These are phyloP conservation scores for Athetis lepigone DNA, from an alignment of 2,888 invertebrate genomes.

Conservation along the genomic window DNA sequence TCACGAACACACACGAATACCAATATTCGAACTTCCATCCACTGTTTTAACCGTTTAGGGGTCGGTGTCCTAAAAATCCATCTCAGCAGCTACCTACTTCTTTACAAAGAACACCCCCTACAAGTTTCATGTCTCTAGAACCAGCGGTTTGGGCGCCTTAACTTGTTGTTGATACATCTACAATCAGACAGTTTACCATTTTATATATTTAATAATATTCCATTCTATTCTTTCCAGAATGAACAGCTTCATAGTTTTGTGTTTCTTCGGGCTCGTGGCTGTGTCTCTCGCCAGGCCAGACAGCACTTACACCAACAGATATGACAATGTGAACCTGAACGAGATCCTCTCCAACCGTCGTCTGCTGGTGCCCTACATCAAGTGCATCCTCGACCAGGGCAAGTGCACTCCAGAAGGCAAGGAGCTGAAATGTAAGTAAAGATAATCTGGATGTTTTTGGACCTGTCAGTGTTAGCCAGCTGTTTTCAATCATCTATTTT, in stretches of 20 bases:
- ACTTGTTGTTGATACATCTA: too few relatives aligned
- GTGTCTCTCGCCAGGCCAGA: slow-evolving; percentile 60
- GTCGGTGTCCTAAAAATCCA: too few relatives aligned
- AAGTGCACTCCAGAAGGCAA: slow-evolving; percentile 92
- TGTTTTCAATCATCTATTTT: too few relatives aligned
- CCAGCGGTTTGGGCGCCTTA: too few relatives aligned
- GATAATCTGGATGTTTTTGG: too few relatives aligned
- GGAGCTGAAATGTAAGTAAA: slow-evolving; percentile 92
- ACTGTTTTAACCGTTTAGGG: too few relatives aligned
- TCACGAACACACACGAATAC: too few relatives aligned
- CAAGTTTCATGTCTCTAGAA: too few relatives aligned
- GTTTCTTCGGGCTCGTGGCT: slow-evolving; percentile 74
- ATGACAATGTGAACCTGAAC: slow-evolving; percentile 92
- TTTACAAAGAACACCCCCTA: too few relatives aligned
- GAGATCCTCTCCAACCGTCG: slow-evolving; percentile 92
- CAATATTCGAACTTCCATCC: too few relatives aligned
- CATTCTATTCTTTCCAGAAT: slow-evolving; percentile 68
- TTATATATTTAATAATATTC: not conserved
- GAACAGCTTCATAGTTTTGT: slow-evolving; percentile 71
- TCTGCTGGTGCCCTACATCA: slow-evolving; percentile 91
- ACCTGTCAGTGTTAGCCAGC: not conserved
- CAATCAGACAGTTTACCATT: too few relatives aligned
- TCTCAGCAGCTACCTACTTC: too few relatives aligned
- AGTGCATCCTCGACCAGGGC: slow-evolving; percentile 91
- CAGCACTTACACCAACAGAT: slow-evolving; percentile 90